phyloP scores from a whole-genome alignment of 2,113 vertebrate genomes.

The Tupaia tana region DNA sequence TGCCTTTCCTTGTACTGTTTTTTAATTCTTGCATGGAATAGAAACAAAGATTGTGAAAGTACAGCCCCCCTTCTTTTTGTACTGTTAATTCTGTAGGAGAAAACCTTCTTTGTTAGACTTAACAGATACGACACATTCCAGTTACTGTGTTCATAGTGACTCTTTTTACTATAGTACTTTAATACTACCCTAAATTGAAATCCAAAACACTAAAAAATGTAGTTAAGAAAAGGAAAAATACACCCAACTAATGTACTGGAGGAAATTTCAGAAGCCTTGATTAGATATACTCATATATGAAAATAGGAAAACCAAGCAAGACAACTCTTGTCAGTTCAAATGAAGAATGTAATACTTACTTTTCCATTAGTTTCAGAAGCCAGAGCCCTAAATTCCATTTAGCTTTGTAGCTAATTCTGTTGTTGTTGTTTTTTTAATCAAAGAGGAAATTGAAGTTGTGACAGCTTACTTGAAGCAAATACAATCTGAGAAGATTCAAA shows the following conservation, averaged over 20 bases:
- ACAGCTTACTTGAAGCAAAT: not conserved
- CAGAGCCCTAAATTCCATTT: not conserved
- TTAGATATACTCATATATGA: not conserved
- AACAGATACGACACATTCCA: not conserved
- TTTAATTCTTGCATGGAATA: not conserved
- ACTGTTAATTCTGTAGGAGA: not conserved
- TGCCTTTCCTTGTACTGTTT: slow-evolving; percentile 12
- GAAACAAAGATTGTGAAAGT: slow-evolving; percentile 40
- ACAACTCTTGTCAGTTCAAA: not conserved
- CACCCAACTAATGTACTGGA: not conserved
- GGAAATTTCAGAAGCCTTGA: not conserved
- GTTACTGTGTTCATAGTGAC: not conserved
- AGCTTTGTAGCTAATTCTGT: not conserved
- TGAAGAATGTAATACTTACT: not conserved
- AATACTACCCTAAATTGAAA: not conserved
- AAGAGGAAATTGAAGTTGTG: not conserved
- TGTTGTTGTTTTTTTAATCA: not conserved
- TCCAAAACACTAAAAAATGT: not conserved
- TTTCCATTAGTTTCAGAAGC: slow-evolving; percentile 10
- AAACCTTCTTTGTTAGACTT: slow-evolving; percentile 14
- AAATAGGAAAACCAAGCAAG: not conserved
- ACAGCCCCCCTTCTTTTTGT: not conserved
- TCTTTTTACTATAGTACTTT: not conserved
- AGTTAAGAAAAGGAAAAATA: not conserved
- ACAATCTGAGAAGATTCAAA: not conserved